Evolutionary conservation across 1,140 invertebrate species (phyloP).

Genomic region (Micrasema longulum): DNA sequence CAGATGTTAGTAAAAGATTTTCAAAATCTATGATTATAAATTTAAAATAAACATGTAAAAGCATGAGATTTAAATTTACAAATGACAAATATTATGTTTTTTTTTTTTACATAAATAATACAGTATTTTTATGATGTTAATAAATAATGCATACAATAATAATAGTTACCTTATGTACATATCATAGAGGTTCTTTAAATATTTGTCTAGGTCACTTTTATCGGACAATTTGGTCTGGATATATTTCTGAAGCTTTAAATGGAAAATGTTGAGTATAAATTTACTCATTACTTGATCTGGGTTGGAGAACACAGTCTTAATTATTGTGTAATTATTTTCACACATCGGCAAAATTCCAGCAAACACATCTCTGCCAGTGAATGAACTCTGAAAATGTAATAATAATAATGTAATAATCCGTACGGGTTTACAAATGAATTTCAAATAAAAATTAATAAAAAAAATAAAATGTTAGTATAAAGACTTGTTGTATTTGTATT

Average conservation of each 20-base stretch:
- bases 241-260: slow-evolving; percentile 90
- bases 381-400: slow-evolving; percentile 66
- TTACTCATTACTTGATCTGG: slow-evolving; percentile 98
- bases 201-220: slow-evolving; percentile 85
- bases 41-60: slow-evolving; percentile 20
- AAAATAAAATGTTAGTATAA: too few species aligned
- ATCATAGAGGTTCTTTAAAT: slow-evolving; percentile 89
- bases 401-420: too few species aligned
- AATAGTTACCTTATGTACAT: slow-evolving; percentile 82
- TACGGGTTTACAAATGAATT: too few species aligned
- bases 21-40: too few species aligned
- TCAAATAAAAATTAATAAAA: too few species aligned
- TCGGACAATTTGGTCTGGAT: slow-evolving; percentile 84
- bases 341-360: slow-evolving; percentile 91
- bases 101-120: too few species aligned
- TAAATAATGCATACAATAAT: too few species aligned
- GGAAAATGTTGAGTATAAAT: slow-evolving; percentile 97
- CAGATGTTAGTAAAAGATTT: too few species aligned
- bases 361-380: slow-evolving; percentile 88
- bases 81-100: too few species aligned
- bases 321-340: slow-evolving; percentile 87
- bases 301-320: slow-evolving; percentile 95
- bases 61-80: slow-evolving; percentile 22
- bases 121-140: too few species aligned
- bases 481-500: too few species aligned